phyloP scores from a whole-genome alignment of 1,140 invertebrate species.

The Agrypnia vestita region DNA sequence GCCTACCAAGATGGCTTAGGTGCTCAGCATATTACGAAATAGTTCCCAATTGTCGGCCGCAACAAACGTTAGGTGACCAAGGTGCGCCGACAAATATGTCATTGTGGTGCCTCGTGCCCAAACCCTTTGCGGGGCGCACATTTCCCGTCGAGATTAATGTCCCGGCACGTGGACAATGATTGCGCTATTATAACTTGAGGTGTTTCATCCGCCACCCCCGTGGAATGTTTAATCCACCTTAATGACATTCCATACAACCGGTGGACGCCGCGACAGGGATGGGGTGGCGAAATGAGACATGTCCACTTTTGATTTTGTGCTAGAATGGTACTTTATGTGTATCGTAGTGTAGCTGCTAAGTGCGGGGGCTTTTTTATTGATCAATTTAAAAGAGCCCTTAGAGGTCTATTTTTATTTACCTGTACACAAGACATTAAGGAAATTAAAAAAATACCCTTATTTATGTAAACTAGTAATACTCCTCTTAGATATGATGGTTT shows the following conservation, averaged over 20 bases:
- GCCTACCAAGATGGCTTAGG: not conserved
- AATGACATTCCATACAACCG: slow-evolving; percentile 55
- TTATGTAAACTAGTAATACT: too few species aligned
- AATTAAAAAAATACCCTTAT: too few species aligned
- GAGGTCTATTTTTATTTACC: too few species aligned
- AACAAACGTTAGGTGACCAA: slow-evolving; percentile 21
- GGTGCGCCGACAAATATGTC: slow-evolving; percentile 38
- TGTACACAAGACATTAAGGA: too few species aligned
- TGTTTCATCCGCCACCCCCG: slow-evolving; percentile 40
- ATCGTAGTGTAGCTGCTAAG: too few species aligned
- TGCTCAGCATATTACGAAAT: not conserved
- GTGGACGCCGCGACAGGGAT: not conserved
- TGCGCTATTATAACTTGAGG: slow-evolving; percentile 58
- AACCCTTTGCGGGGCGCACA: slow-evolving; percentile 41
- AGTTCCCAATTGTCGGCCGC: slow-evolving; percentile 12
- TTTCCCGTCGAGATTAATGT: slow-evolving; percentile 55
- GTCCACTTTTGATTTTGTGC: slow-evolving; percentile 20
- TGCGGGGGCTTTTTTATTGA: too few species aligned
- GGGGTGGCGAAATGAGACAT: not conserved
- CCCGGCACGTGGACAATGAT: slow-evolving; percentile 59
- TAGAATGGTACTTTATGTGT: too few species aligned
- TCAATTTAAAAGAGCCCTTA: too few species aligned
- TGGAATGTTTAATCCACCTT: slow-evolving; percentile 60
- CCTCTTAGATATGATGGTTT: too few species aligned
- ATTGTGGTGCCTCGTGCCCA: slow-evolving; percentile 21